Evolutionary conservation across 2,797 vertebrate genomes (phyloP).

Genomic region (Molothrus ater): DNA sequence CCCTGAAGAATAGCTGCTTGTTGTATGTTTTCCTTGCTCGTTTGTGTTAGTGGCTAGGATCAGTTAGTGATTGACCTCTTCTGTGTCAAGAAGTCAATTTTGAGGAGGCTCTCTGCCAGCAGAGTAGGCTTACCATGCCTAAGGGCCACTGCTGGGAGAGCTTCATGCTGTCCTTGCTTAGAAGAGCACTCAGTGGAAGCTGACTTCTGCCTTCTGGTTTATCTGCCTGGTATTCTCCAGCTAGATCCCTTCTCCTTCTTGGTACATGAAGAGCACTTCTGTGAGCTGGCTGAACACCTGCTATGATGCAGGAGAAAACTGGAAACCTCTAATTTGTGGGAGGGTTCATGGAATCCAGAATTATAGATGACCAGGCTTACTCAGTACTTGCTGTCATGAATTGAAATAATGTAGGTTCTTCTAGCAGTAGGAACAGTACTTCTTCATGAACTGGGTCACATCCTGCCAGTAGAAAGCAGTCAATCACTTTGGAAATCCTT

Average conservation of each 20-base stretch:
- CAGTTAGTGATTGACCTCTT: accelerated
- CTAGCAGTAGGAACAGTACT: neutral
- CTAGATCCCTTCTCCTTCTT: neutral
- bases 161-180: neutral
- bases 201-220: neutral
- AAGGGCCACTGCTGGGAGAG: neutral
- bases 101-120: neutral
- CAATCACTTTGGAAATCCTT: neutral
- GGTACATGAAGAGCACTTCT: neutral
- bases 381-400: neutral
- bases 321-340: neutral
- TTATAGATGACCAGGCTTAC: neutral
- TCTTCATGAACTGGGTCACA: neutral
- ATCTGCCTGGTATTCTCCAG: neutral
- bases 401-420: neutral
- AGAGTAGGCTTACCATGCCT: neutral
- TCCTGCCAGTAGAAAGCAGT: neutral
- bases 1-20: neutral
- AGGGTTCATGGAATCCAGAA: neutral
- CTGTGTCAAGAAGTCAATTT: neutral
- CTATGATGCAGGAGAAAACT: neutral
- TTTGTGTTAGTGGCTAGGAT: neutral
- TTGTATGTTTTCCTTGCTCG: neutral
- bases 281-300: neutral
- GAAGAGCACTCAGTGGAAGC: neutral